These are phyloP conservation scores for Cetoscarus ocellatus DNA, from an alignment of 2,797 vertebrate genomes.

Conservation along the genomic window DNA sequence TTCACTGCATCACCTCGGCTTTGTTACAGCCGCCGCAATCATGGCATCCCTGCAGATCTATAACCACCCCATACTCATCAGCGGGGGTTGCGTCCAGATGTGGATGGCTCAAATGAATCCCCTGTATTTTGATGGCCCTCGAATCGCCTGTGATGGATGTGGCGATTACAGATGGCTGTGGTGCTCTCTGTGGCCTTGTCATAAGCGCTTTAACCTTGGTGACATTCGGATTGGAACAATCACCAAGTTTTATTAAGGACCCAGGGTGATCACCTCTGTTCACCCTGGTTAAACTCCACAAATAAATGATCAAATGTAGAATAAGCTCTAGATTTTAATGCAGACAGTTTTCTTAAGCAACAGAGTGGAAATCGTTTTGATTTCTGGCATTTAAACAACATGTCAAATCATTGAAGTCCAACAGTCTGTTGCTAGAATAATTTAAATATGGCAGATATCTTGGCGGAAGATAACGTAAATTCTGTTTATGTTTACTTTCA, in stretches of 20 bases:
- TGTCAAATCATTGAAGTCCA: no score
- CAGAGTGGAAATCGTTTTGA: no score
- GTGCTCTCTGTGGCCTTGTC: constrained; percentile 63
- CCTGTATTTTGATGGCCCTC: constrained; percentile 74
- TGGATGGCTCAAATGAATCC: constrained; percentile 63
- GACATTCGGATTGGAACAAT: constrained; percentile 43
- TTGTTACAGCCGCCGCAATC: constrained; percentile 64
- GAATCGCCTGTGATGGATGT: constrained; percentile 66
- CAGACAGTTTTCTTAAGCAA: neutral
- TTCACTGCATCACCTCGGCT: constrained; percentile 62
- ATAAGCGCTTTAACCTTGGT: constrained; percentile 55
- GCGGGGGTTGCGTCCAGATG: constrained; percentile 63
- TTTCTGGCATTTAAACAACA: no score
- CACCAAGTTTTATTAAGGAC: constrained; percentile 19
- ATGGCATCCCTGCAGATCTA: constrained; percentile 70
- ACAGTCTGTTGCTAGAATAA: no score
- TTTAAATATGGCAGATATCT: no score
- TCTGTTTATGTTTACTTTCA: no score
- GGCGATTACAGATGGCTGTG: constrained; percentile 60
- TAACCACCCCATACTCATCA: constrained; percentile 67
- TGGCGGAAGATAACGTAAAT: no score
- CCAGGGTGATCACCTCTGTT: constrained; percentile 29
- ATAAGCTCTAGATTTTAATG: neutral
- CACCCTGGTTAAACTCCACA: constrained; percentile 23
- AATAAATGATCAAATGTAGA: neutral